These are phyloP conservation scores for Porphyrio hochstetteri DNA, from an alignment of 2,113 vertebrate genomes.

Conservation along the genomic window DNA sequence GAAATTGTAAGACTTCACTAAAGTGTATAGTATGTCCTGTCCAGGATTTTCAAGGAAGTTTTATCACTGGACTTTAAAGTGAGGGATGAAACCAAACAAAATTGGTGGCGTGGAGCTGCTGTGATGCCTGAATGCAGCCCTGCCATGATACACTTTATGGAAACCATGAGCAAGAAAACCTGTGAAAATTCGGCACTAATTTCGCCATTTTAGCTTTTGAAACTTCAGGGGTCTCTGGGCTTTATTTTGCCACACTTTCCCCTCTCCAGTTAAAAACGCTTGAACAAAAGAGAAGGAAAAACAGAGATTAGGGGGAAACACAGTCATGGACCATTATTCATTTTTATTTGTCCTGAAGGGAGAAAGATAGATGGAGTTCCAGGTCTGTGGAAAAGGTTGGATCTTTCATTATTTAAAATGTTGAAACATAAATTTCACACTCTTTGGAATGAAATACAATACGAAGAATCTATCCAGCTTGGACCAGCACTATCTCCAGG, in stretches of 20 bases:
- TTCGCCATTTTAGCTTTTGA: background rate
- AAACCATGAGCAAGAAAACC: background rate
- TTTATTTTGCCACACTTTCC: background rate
- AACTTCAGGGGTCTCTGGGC: background rate
- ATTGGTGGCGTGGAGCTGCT: background rate
- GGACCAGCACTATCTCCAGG: background rate
- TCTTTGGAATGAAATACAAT: background rate
- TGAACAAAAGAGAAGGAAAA: background rate
- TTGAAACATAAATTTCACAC: background rate
- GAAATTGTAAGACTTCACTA: conserved; percentile 12
- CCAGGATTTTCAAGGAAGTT: background rate
- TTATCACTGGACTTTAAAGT: background rate
- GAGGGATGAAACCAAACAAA: background rate
- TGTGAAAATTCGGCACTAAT: background rate
- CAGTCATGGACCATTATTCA: background rate
- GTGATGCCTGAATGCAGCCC: background rate
- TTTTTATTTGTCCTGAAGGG: background rate
- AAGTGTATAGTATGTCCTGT: conserved; percentile 3
- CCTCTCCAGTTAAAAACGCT: background rate
- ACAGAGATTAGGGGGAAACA: fast-evolving
- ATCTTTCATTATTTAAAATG: background rate
- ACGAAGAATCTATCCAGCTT: background rate
- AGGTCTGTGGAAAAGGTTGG: background rate
- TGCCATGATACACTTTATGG: background rate
- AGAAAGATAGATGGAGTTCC: background rate